A percentile compares a stretch with the other conserved stretches of the same genome.
Evolutionary conservation across 2,113 vertebrate genomes (phyloP).

Genomic region (Anoplopoma fimbria): DNA sequence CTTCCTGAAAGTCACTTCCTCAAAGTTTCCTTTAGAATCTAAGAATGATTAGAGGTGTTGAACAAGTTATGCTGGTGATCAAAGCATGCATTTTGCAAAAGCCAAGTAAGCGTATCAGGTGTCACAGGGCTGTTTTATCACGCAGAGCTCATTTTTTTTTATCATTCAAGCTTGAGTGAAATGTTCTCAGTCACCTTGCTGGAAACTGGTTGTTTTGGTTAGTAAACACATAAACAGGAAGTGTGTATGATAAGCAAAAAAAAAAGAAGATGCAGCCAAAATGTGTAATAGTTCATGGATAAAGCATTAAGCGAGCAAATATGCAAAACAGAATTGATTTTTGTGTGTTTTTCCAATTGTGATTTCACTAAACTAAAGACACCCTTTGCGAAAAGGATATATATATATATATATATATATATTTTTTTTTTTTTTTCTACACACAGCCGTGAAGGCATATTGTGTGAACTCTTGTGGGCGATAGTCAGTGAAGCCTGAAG

Average conservation of each 20-base stretch:
- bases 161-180: neutral
- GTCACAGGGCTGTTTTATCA: neutral
- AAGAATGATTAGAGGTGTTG: neutral
- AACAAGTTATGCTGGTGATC: too few species aligned
- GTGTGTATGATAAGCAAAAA: neutral
- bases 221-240: constrained; percentile 6
- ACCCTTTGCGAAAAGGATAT: neutral
- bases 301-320: neutral
- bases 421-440: too few species aligned
- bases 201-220: neutral
- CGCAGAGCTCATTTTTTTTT: neutral
- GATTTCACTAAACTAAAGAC: neutral
- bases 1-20: constrained; percentile 31
- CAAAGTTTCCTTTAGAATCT: neutral
- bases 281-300: neutral
- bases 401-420: too few species aligned
- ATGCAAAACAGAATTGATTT: neutral
- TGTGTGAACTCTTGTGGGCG: constrained; percentile 7
- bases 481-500: neutral
- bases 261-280: neutral
- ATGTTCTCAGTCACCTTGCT: neutral
- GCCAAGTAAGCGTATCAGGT: neutral
- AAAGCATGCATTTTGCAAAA: neutral
- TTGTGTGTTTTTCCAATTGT: neutral
- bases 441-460: neutral